phyloP scores from a whole-genome alignment of 2,888 invertebrate genomes.

The Calliphora vomitoria region DNA sequence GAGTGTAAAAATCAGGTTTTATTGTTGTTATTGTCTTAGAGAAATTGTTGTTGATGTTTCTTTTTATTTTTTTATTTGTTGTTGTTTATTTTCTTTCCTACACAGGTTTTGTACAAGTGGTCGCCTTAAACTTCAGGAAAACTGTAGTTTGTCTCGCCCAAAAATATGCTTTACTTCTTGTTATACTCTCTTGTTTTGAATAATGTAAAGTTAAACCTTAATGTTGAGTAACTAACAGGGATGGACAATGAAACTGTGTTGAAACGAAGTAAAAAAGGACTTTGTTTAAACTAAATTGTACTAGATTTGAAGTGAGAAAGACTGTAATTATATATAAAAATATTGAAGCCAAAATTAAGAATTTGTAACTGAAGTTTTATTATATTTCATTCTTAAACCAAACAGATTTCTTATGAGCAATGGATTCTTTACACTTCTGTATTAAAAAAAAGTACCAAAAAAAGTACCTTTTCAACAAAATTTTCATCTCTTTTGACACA shows the following conservation, averaged over 20 bases:
- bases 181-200: background rate
- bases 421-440: too few species aligned
- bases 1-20: background rate
- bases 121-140: background rate
- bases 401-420: too few species aligned
- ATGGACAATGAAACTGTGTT: background rate
- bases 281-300: background rate
- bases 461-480: too few species aligned
- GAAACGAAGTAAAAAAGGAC: background rate
- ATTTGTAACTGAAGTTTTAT: too few species aligned
- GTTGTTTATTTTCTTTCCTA: background rate
- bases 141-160: background rate
- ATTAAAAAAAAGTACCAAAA: too few species aligned
- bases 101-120: background rate
- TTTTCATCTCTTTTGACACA: too few species aligned
- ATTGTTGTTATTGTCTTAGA: background rate
- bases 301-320: too few species aligned
- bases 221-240: background rate
- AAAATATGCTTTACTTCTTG: background rate
- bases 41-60: background rate
- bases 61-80: background rate
- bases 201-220: background rate
- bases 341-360: too few species aligned
- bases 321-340: too few species aligned
- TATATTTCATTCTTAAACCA: too few species aligned